Base-by-base conservation (phyloP, 2,888 invertebrate species). In the Trachelus troglodyta region DNA sequence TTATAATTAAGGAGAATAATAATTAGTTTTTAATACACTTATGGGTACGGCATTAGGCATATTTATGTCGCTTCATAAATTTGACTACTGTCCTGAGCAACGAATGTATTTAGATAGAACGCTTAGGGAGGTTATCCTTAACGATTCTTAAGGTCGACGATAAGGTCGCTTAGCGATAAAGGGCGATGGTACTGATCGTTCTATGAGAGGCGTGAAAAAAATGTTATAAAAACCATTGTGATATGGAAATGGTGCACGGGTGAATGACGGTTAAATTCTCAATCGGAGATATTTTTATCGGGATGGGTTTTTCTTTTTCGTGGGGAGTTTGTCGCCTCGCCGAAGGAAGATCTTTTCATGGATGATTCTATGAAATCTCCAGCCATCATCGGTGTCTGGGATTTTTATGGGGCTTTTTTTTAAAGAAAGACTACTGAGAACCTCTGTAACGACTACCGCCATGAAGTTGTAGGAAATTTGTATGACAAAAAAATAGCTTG, bases 401-500 rank as follows among this genome's bases (percentile, higher is more conserved):
- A 56, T 56, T 56, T 56, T 56, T 40, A 40, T 40, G 40, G 15
- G 40, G 0, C 12, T 12, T 12, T 35, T 15, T 56, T 9, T 9
- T 56, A 56, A 9, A 23, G 23, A 23, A 23, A 23, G 23, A 56
- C 56, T 56, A 56, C 56, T 23, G 23, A 56, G 56, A 56, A 56
- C 56, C 56, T 23, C 56, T 56, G 56, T 56, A 1, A 56, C 9
- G 56, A 56, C 56, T 56, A 23, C 9, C 56, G 56, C 9, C 23
- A 9, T 23, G 23, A 56, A 56, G 23, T 56, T 56, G 56, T 56
- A 56, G 56, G 6, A 56, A 56, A 56, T 56, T 56, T 56, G 56
- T 56, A 23, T 56, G 56, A 56, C 23, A 71, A 78, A 75, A 75
- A 76, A 76, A 71, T 69, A 76, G 69, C 76, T 33, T 33, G 34